These are phyloP conservation scores for Uria aalge DNA, from an alignment of 2,113 vertebrate species.

Conservation along the genomic window DNA sequence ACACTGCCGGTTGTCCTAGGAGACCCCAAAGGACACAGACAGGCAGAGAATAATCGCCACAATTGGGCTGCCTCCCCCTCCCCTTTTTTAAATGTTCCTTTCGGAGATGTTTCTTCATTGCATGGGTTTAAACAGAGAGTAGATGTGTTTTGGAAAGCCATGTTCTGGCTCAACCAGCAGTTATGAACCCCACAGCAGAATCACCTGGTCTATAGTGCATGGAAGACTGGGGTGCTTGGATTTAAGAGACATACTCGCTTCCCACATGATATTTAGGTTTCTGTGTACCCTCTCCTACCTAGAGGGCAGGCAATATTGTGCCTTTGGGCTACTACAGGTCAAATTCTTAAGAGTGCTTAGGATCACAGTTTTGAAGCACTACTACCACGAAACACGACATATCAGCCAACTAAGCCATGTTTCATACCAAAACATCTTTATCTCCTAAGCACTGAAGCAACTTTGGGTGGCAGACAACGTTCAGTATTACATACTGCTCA, in stretches of 20 bases:
- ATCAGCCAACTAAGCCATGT: neutral
- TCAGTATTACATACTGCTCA: neutral
- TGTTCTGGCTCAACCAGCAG: neutral
- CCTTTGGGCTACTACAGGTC: neutral
- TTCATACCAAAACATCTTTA: neutral
- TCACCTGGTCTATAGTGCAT: accelerated
- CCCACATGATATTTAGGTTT: neutral
- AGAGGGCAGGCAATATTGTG: neutral
- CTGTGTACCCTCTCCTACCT: neutral
- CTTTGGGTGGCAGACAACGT: neutral
- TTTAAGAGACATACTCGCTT: neutral
- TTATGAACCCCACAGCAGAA: accelerated
- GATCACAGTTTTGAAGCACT: neutral
- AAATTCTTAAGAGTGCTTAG: neutral
- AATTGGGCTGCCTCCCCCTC: no score
- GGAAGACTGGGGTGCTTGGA: neutral
- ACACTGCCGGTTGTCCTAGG: neutral
- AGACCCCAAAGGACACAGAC: neutral
- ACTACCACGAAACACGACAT: accelerated
- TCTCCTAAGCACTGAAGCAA: neutral
- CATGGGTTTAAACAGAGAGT: neutral
- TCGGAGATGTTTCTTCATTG: neutral
- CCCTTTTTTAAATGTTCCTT: neutral
- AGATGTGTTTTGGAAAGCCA: neutral
- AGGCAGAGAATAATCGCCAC: neutral